These are phyloP conservation scores for Embiotoca jacksoni DNA, from an alignment of 2,113 vertebrate species.

Conservation along the genomic window DNA sequence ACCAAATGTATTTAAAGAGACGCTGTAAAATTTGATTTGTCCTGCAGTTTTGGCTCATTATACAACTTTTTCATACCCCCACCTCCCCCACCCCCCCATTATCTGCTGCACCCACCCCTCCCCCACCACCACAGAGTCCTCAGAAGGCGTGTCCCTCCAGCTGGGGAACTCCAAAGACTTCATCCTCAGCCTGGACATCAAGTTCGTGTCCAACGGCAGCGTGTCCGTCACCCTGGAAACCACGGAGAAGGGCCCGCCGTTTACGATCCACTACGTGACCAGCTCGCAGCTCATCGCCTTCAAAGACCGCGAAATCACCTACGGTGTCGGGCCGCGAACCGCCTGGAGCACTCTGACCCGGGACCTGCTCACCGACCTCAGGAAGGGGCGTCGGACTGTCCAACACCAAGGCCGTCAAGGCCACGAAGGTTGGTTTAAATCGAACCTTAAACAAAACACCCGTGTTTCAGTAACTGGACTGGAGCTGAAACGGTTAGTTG, in stretches of 20 bases:
- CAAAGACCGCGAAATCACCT: slow-evolving; percentile 90
- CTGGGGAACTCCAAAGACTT: slow-evolving; percentile 95
- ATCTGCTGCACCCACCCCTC: not conserved
- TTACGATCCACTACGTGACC: slow-evolving; percentile 93
- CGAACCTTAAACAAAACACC: not conserved
- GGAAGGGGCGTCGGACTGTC: slow-evolving; percentile 96
- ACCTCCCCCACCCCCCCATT: not conserved
- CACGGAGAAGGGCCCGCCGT: slow-evolving; percentile 92
- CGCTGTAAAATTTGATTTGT: not conserved
- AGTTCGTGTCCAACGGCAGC: slow-evolving; percentile 92
- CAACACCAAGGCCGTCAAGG: slow-evolving; percentile 96
- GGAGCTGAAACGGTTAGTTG: not conserved
- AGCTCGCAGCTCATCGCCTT: slow-evolving; percentile 91
- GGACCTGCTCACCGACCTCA: slow-evolving; percentile 95
- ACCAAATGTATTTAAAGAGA: not conserved
- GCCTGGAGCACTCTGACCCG: slow-evolving; percentile 95
- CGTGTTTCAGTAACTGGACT: not conserved
- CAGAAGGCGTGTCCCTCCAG: slow-evolving; percentile 91
- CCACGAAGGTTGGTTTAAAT: slow-evolving; percentile 85
- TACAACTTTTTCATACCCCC: not conserved
- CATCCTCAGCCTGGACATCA: slow-evolving; percentile 94
- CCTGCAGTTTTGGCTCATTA: not conserved
- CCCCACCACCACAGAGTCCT: slow-evolving; percentile 84
- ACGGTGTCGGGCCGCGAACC: slow-evolving; percentile 90
- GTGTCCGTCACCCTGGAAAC: slow-evolving; percentile 94